Percentiles rank a stretch among this genome's conserved stretches.
phyloP scores from a whole-genome alignment of 2,888 invertebrate species.

The Beris chalybata region DNA sequence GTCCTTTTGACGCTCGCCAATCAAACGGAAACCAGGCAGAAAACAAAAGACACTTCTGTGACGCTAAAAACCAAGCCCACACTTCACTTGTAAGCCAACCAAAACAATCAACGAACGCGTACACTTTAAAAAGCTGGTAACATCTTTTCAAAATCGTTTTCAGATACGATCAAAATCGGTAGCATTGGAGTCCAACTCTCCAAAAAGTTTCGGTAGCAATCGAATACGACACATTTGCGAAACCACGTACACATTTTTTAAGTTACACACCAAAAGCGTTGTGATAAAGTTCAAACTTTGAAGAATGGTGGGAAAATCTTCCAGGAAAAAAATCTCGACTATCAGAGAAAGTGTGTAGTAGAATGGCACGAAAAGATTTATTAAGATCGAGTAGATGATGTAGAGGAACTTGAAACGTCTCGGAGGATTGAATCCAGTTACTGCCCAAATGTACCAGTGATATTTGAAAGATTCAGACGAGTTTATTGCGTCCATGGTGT shows the following conservation, averaged over 20 bases:
- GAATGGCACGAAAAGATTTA: constrained; percentile 48
- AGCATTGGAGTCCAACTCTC: constrained; percentile 43
- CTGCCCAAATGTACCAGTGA: constrained; percentile 50
- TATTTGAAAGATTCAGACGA: constrained; percentile 47
- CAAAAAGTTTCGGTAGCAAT: constrained; percentile 42
- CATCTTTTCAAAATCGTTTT: constrained; percentile 42
- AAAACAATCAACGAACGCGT: constrained; percentile 45
- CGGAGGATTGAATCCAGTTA: constrained; percentile 46
- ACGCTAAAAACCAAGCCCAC: constrained; percentile 41
- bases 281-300: constrained; percentile 50
- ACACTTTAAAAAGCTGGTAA: constrained; percentile 44
- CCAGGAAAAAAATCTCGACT: constrained; percentile 45
- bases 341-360: constrained; percentile 45
- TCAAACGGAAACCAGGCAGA: constrained; percentile 51
- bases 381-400: constrained; percentile 40
- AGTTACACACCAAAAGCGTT: constrained; percentile 48
- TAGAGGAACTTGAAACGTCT: constrained; percentile 37
- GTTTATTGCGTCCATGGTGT: constrained; percentile 25
- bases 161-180: constrained; percentile 38
- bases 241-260: constrained; percentile 49
- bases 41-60: constrained; percentile 45
- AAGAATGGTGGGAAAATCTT: constrained; percentile 45
- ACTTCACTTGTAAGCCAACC: constrained; percentile 46
- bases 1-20: constrained; percentile 42
- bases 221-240: constrained; percentile 45